phyloP scores from a whole-genome alignment of 2,797 vertebrate genomes.

The Danionella dracula region DNA sequence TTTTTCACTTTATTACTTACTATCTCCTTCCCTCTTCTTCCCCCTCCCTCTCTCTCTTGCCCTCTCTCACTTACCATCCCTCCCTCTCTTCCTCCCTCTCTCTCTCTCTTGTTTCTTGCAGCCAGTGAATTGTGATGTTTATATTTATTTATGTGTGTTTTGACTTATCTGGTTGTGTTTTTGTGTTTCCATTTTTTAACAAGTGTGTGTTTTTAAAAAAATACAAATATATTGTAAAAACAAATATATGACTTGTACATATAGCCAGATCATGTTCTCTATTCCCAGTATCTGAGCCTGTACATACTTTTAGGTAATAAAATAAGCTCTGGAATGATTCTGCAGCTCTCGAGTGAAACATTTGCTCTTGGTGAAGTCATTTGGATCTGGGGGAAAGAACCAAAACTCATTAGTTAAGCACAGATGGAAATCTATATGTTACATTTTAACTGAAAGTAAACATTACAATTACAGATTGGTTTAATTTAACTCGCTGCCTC shows the following conservation, averaged over 20 bases:
- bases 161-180: conserved; percentile 71
- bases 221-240: conserved; percentile 86
- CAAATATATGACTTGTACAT: conserved; percentile 83
- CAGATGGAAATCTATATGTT: not conserved
- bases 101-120: too few relatives aligned
- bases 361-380: not conserved
- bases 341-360: not conserved
- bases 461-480: too few relatives aligned
- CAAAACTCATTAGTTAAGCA: not conserved
- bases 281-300: conserved; percentile 83
- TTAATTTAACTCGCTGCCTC: too few relatives aligned
- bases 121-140: conserved; percentile 65
- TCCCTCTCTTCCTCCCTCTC: too few relatives aligned
- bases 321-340: conserved; percentile 69
- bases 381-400: not conserved
- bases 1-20: too few relatives aligned
- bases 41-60: too few relatives aligned
- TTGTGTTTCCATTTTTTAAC: conserved; percentile 31
- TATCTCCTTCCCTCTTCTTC: too few relatives aligned
- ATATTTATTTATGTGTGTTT: conserved; percentile 97
- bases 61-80: too few relatives aligned
- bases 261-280: conserved; percentile 62
- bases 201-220: conserved; percentile 61
- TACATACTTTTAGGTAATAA: conserved; percentile 93
- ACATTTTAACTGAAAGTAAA: too few relatives aligned